Base-by-base conservation (phyloP, 2,888 invertebrate species). In the Pterobdella sp. region DNA sequence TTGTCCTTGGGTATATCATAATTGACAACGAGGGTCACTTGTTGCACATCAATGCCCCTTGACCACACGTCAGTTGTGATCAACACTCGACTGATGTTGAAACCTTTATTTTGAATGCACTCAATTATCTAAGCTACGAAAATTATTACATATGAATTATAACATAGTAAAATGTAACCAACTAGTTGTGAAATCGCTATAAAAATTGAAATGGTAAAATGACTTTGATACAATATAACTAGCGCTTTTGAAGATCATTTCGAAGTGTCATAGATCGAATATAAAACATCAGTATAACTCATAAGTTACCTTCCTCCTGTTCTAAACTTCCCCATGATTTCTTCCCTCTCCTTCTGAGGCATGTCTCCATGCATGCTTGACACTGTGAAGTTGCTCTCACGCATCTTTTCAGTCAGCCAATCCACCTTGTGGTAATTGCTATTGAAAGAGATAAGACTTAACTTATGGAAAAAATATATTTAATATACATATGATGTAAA, bases 51-150 rank as follows among this genome's bases (percentile, higher is more conserved):
- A 79, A 99, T 93, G 79, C 98, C 98, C 84, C 98, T 88, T 0
- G 98, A 97, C 97, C 97, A 98, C 31, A 99, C 95, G 82, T 99
- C 98, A 14, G 98, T 99, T 60, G 96, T 95, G 78, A 99, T 98
- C 22, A 98, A 87, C 0, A 99, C 97, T 49, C 87, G 85, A 72
- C 85, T 86, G 60, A 26, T 56, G 60, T 7, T n/a, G n/a, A n/a
- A n/a, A n/a, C n/a, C n/a, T n/a, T n/a, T n/a, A n/a, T n/a, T n/a
- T n/a, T n/a, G n/a, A n/a, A n/a, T n/a, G n/a, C n/a, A n/a, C n/a
- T n/a, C n/a, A n/a, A n/a, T n/a, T n/a, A n/a, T n/a, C n/a, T n/a
- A n/a, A n/a, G n/a, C n/a, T n/a, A n/a, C n/a, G n/a, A n/a, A n/a
- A n/a, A n/a, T n/a, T n/a, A n/a, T n/a, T n/a, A n/a, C n/a, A n/a